Conservation (phyloP, 2,113 vertebrate genomes). For the Odocoileus hemionus region DNA sequence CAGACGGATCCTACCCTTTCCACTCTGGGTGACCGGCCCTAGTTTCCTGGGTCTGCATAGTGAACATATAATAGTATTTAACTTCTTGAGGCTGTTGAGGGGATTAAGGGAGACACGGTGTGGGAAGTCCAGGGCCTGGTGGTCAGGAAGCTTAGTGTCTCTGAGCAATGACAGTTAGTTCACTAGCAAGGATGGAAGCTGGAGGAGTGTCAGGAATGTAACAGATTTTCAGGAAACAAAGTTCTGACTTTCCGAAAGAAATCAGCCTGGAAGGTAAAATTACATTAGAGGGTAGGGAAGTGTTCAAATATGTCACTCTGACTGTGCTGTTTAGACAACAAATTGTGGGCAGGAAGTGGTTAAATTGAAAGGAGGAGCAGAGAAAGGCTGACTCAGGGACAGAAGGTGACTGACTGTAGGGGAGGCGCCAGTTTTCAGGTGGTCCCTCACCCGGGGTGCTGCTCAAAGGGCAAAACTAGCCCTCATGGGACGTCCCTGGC, state of each 20-base stretch:
- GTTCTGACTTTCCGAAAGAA: neutral
- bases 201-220: neutral
- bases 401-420: neutral
- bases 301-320: conserved; percentile 32
- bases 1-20: neutral
- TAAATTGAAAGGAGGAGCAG: neutral
- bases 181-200: neutral
- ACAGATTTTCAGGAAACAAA: neutral
- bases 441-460: neutral
- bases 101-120: neutral
- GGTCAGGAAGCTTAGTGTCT: neutral
- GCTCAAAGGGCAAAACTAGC: neutral
- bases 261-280: neutral
- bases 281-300: neutral
- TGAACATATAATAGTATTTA: neutral
- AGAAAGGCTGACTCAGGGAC: conserved; percentile 19
- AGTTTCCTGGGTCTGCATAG: neutral
- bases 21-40: neutral
- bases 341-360: conserved; percentile 59
- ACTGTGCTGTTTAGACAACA: conserved; percentile 46
- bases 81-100: neutral
- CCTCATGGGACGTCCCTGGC: neutral
- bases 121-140: neutral
- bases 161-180: accelerated
- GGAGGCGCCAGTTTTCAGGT: neutral